Percentiles rank a stretch among this genome's conserved stretches.
phyloP scores from a whole-genome alignment of 23 tunicate species.

The Pegea sp. region DNA sequence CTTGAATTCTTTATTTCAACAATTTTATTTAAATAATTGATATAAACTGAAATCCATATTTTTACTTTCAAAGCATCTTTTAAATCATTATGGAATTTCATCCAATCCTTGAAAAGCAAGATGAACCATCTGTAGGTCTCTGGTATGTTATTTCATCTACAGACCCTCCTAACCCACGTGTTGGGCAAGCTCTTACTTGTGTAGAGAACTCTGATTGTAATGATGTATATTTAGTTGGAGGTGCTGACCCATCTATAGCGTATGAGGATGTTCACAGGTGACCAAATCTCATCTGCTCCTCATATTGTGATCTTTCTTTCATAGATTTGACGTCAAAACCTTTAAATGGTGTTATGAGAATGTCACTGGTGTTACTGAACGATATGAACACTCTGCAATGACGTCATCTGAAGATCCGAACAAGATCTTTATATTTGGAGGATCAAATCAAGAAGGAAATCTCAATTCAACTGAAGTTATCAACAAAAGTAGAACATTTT shows the following conservation, averaged over 20 bases:
- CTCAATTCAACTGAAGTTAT: constrained; percentile 22
- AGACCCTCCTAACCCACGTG: constrained; percentile 29
- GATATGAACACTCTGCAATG: constrained; percentile 76
- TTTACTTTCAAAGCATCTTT: no score
- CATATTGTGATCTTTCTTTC: not conserved
- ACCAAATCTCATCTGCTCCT: not conserved
- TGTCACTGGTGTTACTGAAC: constrained; percentile 3
- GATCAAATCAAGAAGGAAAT: constrained; percentile 39
- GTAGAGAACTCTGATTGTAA: not conserved
- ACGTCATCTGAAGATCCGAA: constrained; percentile 6
- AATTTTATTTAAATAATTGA: no score
- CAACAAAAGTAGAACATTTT: constrained; percentile 15
- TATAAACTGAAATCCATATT: no score
- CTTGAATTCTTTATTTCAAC: no score
- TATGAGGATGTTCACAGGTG: constrained; percentile 54
- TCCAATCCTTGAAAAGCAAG: constrained; percentile 61
- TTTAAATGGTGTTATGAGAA: constrained; percentile 2
- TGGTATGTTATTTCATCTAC: constrained; percentile 77
- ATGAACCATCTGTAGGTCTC: constrained; percentile 16
- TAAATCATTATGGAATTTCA: constrained; percentile 91
- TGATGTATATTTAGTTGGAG: constrained; percentile 24
- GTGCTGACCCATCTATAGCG: constrained; percentile 60
- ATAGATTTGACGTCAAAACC: constrained; percentile 3
- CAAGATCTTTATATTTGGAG: constrained; percentile 52
- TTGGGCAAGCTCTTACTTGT: constrained; percentile 55